Percentiles rank a stretch among this genome's conserved stretches.
Conservation (phyloP, 2,888 invertebrate genomes). For the Melipona bicolor region DNA sequence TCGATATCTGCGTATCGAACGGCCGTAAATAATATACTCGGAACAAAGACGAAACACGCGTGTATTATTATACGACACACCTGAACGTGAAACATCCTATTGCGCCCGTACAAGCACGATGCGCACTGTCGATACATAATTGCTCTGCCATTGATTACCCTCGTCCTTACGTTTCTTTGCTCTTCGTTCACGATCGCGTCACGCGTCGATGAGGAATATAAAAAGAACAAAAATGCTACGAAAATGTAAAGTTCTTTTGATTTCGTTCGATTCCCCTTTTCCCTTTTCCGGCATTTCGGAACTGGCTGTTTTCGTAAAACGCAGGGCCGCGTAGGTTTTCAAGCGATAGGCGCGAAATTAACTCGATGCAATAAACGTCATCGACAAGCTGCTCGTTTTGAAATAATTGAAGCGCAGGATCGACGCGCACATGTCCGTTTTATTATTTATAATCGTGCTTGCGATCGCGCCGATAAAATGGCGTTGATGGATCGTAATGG, state of each 20-base stretch:
- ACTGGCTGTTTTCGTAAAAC: not conserved
- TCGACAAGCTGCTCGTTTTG: conserved; percentile 35
- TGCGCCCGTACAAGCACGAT: conserved; percentile 36
- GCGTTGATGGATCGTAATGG: conserved; percentile 37
- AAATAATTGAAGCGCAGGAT: conserved; percentile 41
- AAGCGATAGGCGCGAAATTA: conserved; percentile 31
- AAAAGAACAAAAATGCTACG: not conserved
- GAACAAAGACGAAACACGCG: conserved; percentile 31
- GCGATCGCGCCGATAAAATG: conserved; percentile 29
- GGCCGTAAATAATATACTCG: conserved; percentile 14
- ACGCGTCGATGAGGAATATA: not conserved
- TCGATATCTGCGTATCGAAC: conserved; percentile 29
- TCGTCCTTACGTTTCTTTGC: conserved; percentile 28
- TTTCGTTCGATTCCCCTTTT: not conserved
- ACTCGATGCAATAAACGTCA: conserved; percentile 42
- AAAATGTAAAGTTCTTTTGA: not conserved
- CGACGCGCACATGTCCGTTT: conserved; percentile 32
- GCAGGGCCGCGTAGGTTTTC: conserved; percentile 11
- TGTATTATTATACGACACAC: conserved; percentile 8
- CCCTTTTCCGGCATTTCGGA: not conserved
- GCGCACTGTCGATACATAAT: conserved; percentile 75
- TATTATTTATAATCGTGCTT: conserved; percentile 40
- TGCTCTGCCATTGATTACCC: conserved; percentile 75
- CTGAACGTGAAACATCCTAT: conserved; percentile 3
- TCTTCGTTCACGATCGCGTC: not conserved